Base-by-base conservation (phyloP, 2,888 invertebrate species). In the Belgica antarctica region DNA sequence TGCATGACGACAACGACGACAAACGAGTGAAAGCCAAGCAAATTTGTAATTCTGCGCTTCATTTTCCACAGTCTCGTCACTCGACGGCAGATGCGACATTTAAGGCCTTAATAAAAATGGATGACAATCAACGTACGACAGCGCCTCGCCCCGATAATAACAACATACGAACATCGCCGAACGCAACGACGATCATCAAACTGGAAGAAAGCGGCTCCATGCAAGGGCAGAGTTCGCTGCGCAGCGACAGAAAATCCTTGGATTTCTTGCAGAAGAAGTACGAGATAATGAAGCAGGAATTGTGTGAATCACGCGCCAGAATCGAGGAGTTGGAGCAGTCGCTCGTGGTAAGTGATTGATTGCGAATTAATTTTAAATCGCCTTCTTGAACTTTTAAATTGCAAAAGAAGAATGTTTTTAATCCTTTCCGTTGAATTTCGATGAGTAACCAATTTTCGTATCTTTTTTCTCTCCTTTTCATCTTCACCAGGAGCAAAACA, bases 121-220 rank as follows among this genome's bases (percentile, higher is more conserved):
- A 66, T 36, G 41, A 41, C n/a, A 41, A 41, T 5, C 41, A n/a
- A n/a, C 41, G 15, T 41, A 41, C 41, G 15, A 41, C 15, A 41
- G 52, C 47, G 47, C 66, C 66, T 66, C 66, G 52, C 36, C 31
- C 27, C 15, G 52, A 52, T 52, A 52, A 52, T 34, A 41, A 52
- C 28, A 65, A 22, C 25, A 27, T 34, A 17, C 36, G 24, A 22
- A 31, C 52, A 52, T 52, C 47, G 47, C n/a, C 47, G 47, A 66
- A 66, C 52, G 66, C 66, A 66, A 52, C 66, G 66, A 66, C 66
- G 27, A 66, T 66, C 66, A 66, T 66, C 22, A 52, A 66, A 52
- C 27, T 66, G 27, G 52, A 66, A 66, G 66, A 66, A 66, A 66
- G 66, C 47, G 46, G 15, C 28, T n/a, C 62, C 28, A 19, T 34